Evolutionary conservation across 2,113 vertebrate genomes (phyloP).

Genomic region (Eurypyga helias): DNA sequence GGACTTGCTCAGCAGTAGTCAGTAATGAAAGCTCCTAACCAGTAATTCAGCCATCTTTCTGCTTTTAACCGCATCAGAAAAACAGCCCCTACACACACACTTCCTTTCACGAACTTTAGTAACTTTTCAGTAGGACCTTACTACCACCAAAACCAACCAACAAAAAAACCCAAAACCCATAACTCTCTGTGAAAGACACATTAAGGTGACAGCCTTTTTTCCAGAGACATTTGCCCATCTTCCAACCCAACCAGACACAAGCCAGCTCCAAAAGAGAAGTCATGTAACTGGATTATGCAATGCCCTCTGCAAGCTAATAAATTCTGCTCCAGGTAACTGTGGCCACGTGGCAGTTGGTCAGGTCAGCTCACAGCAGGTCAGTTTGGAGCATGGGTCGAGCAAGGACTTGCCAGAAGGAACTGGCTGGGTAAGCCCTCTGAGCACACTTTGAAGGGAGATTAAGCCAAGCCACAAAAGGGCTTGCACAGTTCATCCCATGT

Average conservation of each 20-base stretch:
- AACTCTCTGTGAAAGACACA: neutral
- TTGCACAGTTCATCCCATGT: neutral
- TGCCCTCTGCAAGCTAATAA: neutral
- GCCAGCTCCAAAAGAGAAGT: neutral
- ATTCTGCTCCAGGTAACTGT: neutral
- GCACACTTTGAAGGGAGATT: neutral
- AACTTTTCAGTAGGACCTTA: neutral
- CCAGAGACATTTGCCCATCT: neutral
- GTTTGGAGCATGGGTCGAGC: neutral
- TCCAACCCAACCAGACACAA: neutral
- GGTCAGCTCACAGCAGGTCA: slow-evolving; percentile 16
- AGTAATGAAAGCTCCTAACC: neutral
- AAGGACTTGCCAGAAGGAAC: neutral
- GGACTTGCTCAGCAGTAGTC: neutral
- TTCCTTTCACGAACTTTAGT: neutral
- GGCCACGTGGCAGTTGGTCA: neutral
- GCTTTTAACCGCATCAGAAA: neutral
- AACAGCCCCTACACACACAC: neutral
- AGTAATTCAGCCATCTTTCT: neutral
- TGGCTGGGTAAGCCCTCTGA: neutral
- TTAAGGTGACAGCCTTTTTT: neutral
- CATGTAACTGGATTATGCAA: neutral
- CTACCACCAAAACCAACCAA: neutral
- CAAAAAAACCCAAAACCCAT: neutral
- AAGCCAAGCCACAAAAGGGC: neutral